Conservation (phyloP, 2,888 invertebrate species). For the Nomada lathburiana region DNA sequence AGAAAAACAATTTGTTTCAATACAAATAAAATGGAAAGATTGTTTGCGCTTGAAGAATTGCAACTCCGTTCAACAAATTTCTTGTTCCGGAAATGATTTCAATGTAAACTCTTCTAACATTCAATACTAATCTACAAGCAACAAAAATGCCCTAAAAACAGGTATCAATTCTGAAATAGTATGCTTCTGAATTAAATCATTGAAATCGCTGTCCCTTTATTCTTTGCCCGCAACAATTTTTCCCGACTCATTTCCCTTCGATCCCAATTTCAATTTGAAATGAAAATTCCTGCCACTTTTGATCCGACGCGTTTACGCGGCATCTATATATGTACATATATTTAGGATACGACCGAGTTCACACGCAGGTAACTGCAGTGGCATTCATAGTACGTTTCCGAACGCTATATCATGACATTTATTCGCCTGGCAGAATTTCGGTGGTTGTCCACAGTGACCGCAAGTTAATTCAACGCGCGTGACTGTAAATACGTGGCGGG, state of each 20-base stretch:
- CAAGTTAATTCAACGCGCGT: slow-evolving; percentile 55
- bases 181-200: too few relatives aligned
- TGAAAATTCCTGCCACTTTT: background rate
- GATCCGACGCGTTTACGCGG: background rate
- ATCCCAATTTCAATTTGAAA: background rate
- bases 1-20: too few relatives aligned
- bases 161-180: too few relatives aligned
- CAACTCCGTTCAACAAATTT: too few relatives aligned
- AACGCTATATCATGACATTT: slow-evolving; percentile 54
- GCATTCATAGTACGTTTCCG: slow-evolving; percentile 36
- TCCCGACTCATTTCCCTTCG: background rate
- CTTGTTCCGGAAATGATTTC: too few relatives aligned
- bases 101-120: too few relatives aligned
- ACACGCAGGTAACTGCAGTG: slow-evolving; percentile 12
- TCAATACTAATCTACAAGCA: too few relatives aligned
- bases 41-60: too few relatives aligned
- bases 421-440: slow-evolving; percentile 58
- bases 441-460: slow-evolving; percentile 47
- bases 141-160: too few relatives aligned
- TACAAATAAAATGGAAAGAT: too few relatives aligned
- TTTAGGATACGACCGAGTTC: slow-evolving; percentile 20
- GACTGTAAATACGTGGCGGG: slow-evolving; percentile 37
- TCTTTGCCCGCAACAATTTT: background rate
- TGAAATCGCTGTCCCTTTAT: too few relatives aligned
- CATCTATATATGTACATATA: slow-evolving; percentile 4